Percentiles rank a stretch among this genome's conserved stretches.
Conservation (phyloP, 1,140 invertebrate genomes). For the Procambarus virginalis region DNA sequence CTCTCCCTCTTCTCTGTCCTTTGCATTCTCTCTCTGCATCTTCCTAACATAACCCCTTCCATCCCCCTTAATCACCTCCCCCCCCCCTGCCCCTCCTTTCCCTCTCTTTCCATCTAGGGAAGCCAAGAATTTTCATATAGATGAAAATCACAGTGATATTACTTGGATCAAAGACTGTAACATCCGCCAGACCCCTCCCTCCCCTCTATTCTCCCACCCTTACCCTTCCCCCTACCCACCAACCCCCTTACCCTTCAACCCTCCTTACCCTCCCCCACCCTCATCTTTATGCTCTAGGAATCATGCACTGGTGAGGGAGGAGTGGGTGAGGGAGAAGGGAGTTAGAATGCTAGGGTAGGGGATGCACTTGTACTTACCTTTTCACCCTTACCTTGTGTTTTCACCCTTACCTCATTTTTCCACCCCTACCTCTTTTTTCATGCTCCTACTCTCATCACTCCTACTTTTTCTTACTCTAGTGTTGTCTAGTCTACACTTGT, state of each 20-base stretch:
- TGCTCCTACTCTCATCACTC: background rate
- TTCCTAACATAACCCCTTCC: background rate
- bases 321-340: background rate
- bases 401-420: no score
- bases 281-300: no score
- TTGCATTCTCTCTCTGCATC: background rate
- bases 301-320: background rate
- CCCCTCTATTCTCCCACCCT: background rate
- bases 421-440: slow-evolving; percentile 4
- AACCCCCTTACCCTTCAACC: background rate
- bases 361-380: no score
- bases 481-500: no score
- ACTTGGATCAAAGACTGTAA: background rate
- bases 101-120: background rate
- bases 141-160: background rate
- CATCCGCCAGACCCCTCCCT: background rate
- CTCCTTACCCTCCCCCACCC: no score
- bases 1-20: background rate
- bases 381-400: no score
- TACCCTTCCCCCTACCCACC: no score
- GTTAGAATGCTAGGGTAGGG: background rate
- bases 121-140: background rate
- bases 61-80: background rate
- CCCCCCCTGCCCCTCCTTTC: background rate
- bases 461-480: background rate